Evolutionary conservation across 2,113 vertebrate genomes (phyloP).

Genomic region (Xerus inauris): DNA sequence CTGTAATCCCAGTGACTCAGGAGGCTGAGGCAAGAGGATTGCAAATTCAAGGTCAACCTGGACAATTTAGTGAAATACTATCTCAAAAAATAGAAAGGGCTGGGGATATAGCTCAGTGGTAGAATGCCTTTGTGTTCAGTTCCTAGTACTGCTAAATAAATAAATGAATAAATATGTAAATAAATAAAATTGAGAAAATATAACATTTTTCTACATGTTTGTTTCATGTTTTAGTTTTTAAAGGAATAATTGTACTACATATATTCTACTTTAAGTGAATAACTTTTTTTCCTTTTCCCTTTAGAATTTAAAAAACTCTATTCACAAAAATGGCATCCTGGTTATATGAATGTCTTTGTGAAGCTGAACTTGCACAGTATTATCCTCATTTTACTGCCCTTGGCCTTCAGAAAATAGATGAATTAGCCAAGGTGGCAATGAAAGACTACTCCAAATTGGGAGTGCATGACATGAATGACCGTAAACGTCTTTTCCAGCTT

Average conservation of each 20-base stretch:
- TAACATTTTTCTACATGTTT: constrained; percentile 66
- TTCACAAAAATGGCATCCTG: constrained; percentile 88
- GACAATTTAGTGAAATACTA: neutral
- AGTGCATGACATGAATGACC: constrained; percentile 89
- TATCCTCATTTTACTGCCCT: constrained; percentile 90
- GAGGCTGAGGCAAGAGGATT: neutral
- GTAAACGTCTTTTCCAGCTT: constrained; percentile 91
- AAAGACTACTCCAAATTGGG: constrained; percentile 92
- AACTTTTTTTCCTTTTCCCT: constrained; percentile 48
- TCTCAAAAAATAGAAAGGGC: neutral
- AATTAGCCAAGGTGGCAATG: constrained; percentile 89
- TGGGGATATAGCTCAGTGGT: neutral
- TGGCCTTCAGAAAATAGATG: constrained; percentile 88
- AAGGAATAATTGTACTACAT: constrained; percentile 47
- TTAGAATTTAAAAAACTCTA: constrained; percentile 68
- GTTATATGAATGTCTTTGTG: constrained; percentile 92
- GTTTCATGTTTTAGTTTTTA: constrained; percentile 26
- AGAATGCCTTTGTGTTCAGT: neutral
- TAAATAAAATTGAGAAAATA: constrained; percentile 35
- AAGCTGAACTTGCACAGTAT: constrained; percentile 91
- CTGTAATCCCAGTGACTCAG: neutral
- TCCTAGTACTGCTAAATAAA: neutral
- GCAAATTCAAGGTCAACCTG: neutral
- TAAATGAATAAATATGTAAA: neutral
- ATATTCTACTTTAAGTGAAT: constrained; percentile 50